Conservation (phyloP, 2,113 vertebrate genomes). For the Heliornis fulica region DNA sequence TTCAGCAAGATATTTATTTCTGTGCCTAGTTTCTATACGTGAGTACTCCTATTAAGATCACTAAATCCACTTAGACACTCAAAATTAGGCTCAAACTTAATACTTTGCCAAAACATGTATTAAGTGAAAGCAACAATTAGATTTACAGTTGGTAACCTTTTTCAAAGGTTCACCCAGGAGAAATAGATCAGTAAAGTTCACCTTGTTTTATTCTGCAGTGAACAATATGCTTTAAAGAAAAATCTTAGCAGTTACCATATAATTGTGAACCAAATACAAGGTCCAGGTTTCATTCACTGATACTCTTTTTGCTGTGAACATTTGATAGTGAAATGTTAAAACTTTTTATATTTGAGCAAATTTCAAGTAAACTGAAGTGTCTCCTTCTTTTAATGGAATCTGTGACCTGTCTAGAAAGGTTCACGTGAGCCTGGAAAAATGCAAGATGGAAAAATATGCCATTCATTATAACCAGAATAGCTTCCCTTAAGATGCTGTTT, state of each 20-base stretch:
- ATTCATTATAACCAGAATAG: background rate
- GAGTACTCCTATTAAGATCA: background rate
- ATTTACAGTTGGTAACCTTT: background rate
- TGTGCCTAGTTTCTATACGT: background rate
- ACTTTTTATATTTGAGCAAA: background rate
- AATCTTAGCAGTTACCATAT: background rate
- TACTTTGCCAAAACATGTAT: background rate
- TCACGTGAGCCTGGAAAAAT: background rate
- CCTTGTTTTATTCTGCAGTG: background rate
- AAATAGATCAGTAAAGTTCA: background rate
- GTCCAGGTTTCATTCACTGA: background rate
- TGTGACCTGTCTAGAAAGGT: background rate
- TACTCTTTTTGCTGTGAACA: background rate
- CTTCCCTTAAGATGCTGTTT: background rate
- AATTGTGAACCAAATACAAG: background rate
- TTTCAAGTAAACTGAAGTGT: background rate
- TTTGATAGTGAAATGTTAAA: background rate
- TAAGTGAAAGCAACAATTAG: background rate
- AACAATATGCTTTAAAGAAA: background rate
- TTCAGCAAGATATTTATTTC: background rate
- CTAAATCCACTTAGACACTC: background rate
- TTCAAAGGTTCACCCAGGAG: background rate
- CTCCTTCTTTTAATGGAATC: background rate
- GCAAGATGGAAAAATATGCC: background rate
- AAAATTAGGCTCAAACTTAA: background rate